Evolutionary conservation across 2,888 invertebrate species (phyloP).

Genomic region (Nomada lathburiana): DNA sequence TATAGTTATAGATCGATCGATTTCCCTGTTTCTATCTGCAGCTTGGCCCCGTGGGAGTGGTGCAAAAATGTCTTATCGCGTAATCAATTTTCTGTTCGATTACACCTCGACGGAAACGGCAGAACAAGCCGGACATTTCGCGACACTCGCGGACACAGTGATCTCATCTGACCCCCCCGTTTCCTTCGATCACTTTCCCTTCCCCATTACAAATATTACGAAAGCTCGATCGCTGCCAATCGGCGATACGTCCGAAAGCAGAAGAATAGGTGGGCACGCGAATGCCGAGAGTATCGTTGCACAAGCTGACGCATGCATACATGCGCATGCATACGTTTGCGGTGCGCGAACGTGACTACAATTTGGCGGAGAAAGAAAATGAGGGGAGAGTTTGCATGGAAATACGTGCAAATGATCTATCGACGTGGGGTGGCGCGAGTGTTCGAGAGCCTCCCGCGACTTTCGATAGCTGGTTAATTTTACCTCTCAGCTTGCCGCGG

Average conservation of each 20-base stretch:
- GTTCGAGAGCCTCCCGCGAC: neutral
- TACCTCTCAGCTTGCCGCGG: slow-evolving; percentile 2
- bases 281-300: slow-evolving; percentile 28
- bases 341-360: neutral
- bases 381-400: slow-evolving; percentile 48
- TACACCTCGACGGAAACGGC: slow-evolving; percentile 2
- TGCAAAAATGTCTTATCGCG: neutral
- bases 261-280: slow-evolving; percentile 12
- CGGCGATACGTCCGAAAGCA: slow-evolving; percentile 41
- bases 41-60: neutral
- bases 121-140: neutral
- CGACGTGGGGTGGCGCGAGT: slow-evolving; percentile 1
- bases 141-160: slow-evolving; percentile 8
- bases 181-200: slow-evolving; percentile 58
- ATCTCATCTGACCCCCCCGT: slow-evolving; percentile 39
- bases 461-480: slow-evolving; percentile 26
- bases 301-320: neutral
- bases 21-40: slow-evolving; percentile 55
- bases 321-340: neutral
- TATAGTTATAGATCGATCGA: slow-evolving; percentile 49
- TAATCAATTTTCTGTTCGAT: too few relatives aligned
- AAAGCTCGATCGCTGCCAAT: slow-evolving; percentile 47
- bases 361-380: slow-evolving; percentile 4
- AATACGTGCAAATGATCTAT: slow-evolving; percentile 48
- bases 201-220: slow-evolving; percentile 57